Base-by-base conservation (phyloP, 2,113 vertebrate genomes). In the Echinops telfairi region DNA sequence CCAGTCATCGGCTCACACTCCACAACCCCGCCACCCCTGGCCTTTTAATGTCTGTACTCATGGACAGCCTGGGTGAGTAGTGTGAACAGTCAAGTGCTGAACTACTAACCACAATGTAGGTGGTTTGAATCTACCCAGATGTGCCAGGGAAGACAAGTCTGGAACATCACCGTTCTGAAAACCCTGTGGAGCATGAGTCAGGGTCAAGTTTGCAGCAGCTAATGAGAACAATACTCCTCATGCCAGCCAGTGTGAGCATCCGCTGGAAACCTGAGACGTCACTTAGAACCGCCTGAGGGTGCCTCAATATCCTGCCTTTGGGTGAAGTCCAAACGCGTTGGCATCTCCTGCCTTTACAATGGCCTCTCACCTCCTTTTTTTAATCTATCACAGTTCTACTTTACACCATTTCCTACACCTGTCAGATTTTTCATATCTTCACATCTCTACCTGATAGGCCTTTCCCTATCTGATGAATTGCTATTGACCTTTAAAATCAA, bases 261-360 rank as follows among this genome's bases (percentile, higher is more conserved):
- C 79, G 71, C 64, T 27, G n/a, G 3, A 57, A 70, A 88, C 40
- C 25, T 36, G 23, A 92, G 11, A 16, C 16, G 4, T 40, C 25
- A 4, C 71, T 64, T 4, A 2, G 43, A 75, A 0, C 1, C 19
- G 19, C 57, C 36, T 25, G 10, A 1, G 17, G 23, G 33, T 27
- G 29, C 80, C 31, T 22, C 8, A 43, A 80, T 29, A 27, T 31
- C 73, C 31, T 43, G 40, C 25, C 57, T 43, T 66, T 29, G 0
- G 25, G 29, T 0, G 19, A 76, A 64, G 38, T 58, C 15, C 87
- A 20, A 57, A 2, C 12, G 14, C 2, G 33, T 64, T 1, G 0
- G n/a, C 40, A 29, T 15, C n/a, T 19, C 33, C 0, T 11, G 36
- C 31, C 43, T 85, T 73, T 31, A 11, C 0, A 2, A 71, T 1